phyloP scores from a whole-genome alignment of 2,113 vertebrate species.

The Dissostichus mawsoni region DNA sequence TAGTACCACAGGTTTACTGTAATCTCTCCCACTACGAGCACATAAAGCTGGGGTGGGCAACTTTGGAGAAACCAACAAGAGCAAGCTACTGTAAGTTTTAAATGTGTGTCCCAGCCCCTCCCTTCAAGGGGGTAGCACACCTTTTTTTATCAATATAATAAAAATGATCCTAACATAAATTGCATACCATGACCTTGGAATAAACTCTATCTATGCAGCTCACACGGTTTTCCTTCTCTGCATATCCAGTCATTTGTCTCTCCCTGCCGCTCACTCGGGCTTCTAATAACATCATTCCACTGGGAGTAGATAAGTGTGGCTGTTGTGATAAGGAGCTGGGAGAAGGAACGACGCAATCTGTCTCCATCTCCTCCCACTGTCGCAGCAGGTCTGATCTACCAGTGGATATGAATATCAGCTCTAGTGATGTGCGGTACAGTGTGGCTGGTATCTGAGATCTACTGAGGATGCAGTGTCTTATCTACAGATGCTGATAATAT shows the following conservation, averaged over 20 bases:
- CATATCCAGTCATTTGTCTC: slow-evolving; percentile 41
- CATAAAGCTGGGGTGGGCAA: too few relatives aligned
- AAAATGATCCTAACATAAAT: too few relatives aligned
- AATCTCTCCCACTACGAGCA: too few relatives aligned
- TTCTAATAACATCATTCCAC: slow-evolving; percentile 53
- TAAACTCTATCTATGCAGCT: slow-evolving; percentile 36
- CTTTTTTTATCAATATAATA: too few relatives aligned
- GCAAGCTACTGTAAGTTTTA: too few relatives aligned
- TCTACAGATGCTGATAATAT: slow-evolving; percentile 19
- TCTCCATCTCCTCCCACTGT: slow-evolving; percentile 63
- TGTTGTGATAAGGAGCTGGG: slow-evolving; percentile 63
- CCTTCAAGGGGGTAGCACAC: too few relatives aligned
- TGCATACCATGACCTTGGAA: too few relatives aligned
- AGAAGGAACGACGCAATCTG: slow-evolving; percentile 58
- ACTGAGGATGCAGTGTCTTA: slow-evolving; percentile 21
- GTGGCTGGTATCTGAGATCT: slow-evolving; percentile 40
- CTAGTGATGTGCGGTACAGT: slow-evolving; percentile 41
- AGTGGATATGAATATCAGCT: slow-evolving; percentile 40
- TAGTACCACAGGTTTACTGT: too few relatives aligned
- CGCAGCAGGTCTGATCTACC: slow-evolving; percentile 53
- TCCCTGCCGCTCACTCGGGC: slow-evolving; percentile 14
- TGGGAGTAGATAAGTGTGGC: slow-evolving; percentile 59
- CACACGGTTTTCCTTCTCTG: slow-evolving; percentile 5
- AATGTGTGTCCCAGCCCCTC: too few relatives aligned
- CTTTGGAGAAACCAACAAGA: too few relatives aligned